Evolutionary conservation across 2,113 vertebrate genomes (phyloP), one percentile per base, ranked within the genome.

Genomic region (Coreoperca whiteheadi): DNA sequence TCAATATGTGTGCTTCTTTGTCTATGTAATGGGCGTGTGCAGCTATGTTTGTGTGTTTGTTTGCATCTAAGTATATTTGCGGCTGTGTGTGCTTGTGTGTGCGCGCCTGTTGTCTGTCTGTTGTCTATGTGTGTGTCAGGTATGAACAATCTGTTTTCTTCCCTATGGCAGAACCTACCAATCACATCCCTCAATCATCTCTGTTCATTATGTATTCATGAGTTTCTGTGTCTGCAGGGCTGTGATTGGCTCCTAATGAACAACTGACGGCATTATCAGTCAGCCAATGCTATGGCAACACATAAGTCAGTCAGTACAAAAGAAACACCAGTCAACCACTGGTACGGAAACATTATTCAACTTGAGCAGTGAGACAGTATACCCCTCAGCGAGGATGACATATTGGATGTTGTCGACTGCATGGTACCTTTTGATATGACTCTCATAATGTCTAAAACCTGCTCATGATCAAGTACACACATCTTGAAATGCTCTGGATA

Each of bases 211-310:
- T 74, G 61, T 90, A 94, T 94, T 93, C 94, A 94, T 94, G 90
- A 93, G 81, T 91, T 91, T 90, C 87, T 92, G 83, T 92, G 90
- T 94, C 93, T 94, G 92, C 88, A 57, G 92, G 92, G 83, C 83
- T 79, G 86, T 92, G 90, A 94, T 94, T 92, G 92, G 90, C 89
- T 87, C 84, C 79, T 92, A 94, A 94, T 93, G 93, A 94, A 91
- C 89, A 87, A 88, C 87, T 88, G 89, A 90, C 68, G 83, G 90
- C 89, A 82, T 87, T 85, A 94, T 94, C 88, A 89, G 79, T 94
- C 92, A 92, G 74, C 90, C 74, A 83, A 37, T 61, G 79, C 90
- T 66, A 73, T 57, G 79, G 85, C 87, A 91, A 91, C 87, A 66
- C 85, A 92, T 92, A 89, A 90, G 84, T 92, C 90, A 93, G 82